Percentiles rank a stretch among this genome's conserved stretches.
Evolutionary conservation across 2,888 invertebrate species (phyloP).

Genomic region (Acanthosepion pharaonis): DNA sequence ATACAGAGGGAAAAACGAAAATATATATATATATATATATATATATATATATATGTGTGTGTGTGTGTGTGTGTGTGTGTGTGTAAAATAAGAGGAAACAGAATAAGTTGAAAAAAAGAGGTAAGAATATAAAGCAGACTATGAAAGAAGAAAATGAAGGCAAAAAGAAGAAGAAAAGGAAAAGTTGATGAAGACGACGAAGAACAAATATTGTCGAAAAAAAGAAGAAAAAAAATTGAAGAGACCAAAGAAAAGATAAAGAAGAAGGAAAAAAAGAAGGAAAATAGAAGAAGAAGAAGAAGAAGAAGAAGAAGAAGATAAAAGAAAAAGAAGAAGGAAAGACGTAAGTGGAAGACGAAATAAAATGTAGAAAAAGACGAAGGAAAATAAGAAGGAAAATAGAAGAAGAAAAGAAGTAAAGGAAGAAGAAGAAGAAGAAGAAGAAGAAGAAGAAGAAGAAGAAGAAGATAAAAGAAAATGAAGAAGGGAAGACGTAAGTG

Average conservation of each 20-base stretch:
- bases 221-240: not conserved
- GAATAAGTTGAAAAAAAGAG: not conserved
- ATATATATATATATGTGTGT: not conserved
- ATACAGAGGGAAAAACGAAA: too few species aligned
- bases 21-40: not conserved
- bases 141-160: too few species aligned
- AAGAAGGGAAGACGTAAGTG: too few species aligned
- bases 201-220: not conserved
- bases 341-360: too few species aligned
- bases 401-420: too few species aligned
- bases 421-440: too few species aligned
- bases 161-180: too few species aligned
- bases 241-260: not conserved
- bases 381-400: too few species aligned
- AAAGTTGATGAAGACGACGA: not conserved
- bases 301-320: not conserved
- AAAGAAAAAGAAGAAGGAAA: not conserved
- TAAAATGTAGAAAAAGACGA: too few species aligned
- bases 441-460: too few species aligned
- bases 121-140: too few species aligned
- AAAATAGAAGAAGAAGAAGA: not conserved
- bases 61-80: not conserved
- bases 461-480: too few species aligned
- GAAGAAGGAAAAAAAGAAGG: not conserved
- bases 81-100: not conserved